Evolutionary conservation across 2,113 vertebrate species (phyloP).

Genomic region (Turdus rufiventris): DNA sequence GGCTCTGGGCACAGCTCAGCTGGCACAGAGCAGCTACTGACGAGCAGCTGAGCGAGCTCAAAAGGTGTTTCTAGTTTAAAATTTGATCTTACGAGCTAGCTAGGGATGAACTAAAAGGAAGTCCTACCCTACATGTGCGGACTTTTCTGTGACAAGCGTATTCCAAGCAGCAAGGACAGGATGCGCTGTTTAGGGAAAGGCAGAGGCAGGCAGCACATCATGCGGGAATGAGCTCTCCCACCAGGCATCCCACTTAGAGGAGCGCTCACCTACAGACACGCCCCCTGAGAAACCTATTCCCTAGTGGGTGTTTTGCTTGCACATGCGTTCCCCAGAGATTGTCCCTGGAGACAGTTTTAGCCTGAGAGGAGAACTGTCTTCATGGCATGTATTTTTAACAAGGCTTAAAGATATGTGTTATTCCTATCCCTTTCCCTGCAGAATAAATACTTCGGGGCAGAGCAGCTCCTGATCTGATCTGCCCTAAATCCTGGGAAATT

Average conservation of each 20-base stretch:
- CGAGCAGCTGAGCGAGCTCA: background rate
- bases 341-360: background rate
- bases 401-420: background rate
- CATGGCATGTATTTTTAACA: conserved; percentile 5
- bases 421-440: background rate
- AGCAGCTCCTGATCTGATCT: background rate
- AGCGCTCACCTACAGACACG: background rate
- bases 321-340: conserved; percentile 9
- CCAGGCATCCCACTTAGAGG: background rate
- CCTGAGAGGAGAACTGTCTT: background rate
- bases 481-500: background rate
- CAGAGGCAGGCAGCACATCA: background rate
- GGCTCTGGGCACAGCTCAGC: background rate
- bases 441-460: background rate
- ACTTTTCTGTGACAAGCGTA: background rate
- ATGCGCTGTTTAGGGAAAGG: background rate
- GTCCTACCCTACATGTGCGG: accelerated
- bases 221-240: accelerated
- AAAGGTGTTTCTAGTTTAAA: background rate
- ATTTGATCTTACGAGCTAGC: background rate
- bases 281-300: background rate
- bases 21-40: accelerated
- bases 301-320: background rate
- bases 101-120: background rate
- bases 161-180: accelerated